These are phyloP conservation scores for Drosophila setifemur DNA, from an alignment of 1,140 invertebrate genomes.

Conservation along the genomic window DNA sequence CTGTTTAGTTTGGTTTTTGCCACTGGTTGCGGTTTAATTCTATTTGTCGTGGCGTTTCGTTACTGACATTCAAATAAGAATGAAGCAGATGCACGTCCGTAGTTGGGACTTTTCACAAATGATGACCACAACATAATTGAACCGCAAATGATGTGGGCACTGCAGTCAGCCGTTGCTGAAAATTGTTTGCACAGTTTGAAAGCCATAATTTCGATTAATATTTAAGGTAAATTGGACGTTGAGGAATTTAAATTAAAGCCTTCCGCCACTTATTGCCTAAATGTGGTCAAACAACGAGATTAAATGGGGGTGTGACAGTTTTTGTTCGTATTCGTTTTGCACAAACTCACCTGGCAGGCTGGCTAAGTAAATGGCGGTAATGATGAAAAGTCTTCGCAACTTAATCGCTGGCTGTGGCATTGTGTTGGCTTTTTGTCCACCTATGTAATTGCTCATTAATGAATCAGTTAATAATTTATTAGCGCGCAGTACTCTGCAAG, in stretches of 20 bases:
- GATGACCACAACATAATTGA: slow-evolving; percentile 45
- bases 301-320: neutral
- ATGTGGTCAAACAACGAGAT: neutral
- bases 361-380: slow-evolving; percentile 48
- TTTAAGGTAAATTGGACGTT: slow-evolving; percentile 2
- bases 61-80: neutral
- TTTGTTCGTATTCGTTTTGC: neutral
- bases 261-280: neutral
- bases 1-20: neutral
- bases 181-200: neutral
- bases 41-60: slow-evolving; percentile 11
- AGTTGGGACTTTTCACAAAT: slow-evolving; percentile 16
- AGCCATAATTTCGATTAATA: slow-evolving; percentile 13
- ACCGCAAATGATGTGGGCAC: slow-evolving; percentile 47
- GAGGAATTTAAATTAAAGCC: slow-evolving; percentile 1
- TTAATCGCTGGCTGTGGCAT: slow-evolving; percentile 41
- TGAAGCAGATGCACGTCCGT: neutral
- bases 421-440: slow-evolving; percentile 1
- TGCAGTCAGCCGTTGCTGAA: neutral
- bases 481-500: neutral
- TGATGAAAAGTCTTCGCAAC: slow-evolving; percentile 38
- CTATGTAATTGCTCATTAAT: slow-evolving; percentile 37
- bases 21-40: slow-evolving; percentile 16
- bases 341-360: slow-evolving; percentile 59
- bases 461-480: slow-evolving; percentile 23